These are phyloP conservation scores for Brenthis hecate DNA, from an alignment of 2,888 invertebrate species.

Conservation along the genomic window DNA sequence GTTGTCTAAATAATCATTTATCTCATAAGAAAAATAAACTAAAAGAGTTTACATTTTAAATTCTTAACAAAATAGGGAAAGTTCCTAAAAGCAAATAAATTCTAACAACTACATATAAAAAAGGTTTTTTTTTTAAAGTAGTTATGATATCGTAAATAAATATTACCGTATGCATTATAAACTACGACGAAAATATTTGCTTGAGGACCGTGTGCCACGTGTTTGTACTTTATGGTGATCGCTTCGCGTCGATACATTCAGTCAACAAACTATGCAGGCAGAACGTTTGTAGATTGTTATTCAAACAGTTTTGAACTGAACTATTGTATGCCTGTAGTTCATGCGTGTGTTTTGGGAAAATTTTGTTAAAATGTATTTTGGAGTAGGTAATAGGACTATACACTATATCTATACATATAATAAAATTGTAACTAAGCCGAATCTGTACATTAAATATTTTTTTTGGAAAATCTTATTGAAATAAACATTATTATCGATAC, in stretches of 20 bases:
- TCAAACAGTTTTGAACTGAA: slow-evolving; percentile 17
- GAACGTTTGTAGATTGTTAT: slow-evolving; percentile 11
- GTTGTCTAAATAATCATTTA: slow-evolving; percentile 26
- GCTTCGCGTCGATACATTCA: slow-evolving; percentile 52
- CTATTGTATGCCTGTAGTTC: slow-evolving; percentile 11
- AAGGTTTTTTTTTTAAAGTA: no score
- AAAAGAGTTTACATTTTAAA: not conserved
- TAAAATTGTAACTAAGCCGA: no score
- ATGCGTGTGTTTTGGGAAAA: not conserved
- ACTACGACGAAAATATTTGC: slow-evolving; percentile 28
- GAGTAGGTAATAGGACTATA: no score
- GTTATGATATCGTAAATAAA: not conserved
- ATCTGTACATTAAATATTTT: no score
- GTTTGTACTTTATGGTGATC: slow-evolving; percentile 49
- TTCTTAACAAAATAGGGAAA: no score
- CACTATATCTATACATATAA: no score
- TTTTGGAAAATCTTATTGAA: no score
- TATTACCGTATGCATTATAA: slow-evolving; percentile 1
- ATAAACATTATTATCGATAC: no score
- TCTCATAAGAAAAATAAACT: slow-evolving; percentile 6
- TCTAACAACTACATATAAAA: no score
- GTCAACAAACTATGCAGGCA: slow-evolving; percentile 54
- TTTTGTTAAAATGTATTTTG: not conserved
- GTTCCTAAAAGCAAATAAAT: no score
- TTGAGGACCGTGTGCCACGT: slow-evolving; percentile 13